A percentile compares a stretch with the other conserved stretches of the same genome.
These are phyloP conservation scores for Eunapius fragilis DNA, from an alignment of 37 sponge, comb jelly and placozoan genomes.

Conservation along the genomic window DNA sequence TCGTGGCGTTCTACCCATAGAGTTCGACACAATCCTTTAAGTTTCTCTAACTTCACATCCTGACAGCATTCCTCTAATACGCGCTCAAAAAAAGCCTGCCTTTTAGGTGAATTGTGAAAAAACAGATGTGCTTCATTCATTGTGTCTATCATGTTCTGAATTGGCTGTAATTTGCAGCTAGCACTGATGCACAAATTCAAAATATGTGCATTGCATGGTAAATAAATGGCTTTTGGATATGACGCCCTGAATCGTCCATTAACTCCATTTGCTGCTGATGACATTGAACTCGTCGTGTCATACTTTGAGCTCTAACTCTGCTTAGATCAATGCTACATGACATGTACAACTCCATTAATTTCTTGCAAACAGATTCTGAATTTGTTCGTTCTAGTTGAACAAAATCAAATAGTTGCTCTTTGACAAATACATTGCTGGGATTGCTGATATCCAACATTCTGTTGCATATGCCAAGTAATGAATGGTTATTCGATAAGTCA, in stretches of 20 bases:
- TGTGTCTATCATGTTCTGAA: background rate
- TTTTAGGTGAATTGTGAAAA: conserved; percentile 4
- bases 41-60: no score
- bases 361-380: background rate
- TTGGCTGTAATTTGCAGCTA: no score
- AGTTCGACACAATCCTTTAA: no score
- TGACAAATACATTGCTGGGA: background rate
- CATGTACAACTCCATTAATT: background rate
- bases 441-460: background rate
- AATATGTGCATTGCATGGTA: background rate
- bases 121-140: no score
- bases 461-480: background rate
- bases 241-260: background rate
- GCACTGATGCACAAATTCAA: background rate
- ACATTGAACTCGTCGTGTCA: background rate
- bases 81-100: background rate
- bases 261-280: background rate
- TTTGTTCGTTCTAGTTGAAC: background rate
- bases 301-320: background rate
- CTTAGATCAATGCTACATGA: background rate
- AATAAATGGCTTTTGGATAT: background rate
- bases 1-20: no score
- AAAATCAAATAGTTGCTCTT: background rate
- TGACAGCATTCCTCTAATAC: no score
- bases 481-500: conserved; percentile 29